Base-by-base conservation (phyloP, 2,888 invertebrate genomes). In the Cheiracanthium punctorium region DNA sequence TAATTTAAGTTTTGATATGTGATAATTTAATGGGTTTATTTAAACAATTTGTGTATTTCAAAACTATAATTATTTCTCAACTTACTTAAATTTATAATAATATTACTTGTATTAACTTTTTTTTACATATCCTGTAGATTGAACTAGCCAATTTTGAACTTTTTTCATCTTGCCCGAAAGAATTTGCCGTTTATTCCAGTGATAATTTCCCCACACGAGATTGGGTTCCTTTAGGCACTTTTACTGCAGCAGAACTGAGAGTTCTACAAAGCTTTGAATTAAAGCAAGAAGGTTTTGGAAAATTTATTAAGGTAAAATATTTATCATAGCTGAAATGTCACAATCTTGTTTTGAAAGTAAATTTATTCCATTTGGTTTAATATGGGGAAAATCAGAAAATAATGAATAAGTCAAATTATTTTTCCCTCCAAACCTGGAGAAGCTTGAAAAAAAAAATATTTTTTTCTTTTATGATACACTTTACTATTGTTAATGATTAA, bases 81-180 rank as follows among this genome's bases (percentile, higher is more conserved):
- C 48, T 48, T 48, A 48, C n/a, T n/a, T n/a, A 14, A 58, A 4
- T 58, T 4, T 24, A n/a, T n/a, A n/a, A n/a, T 4, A 7, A 20
- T 2, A 7, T 28, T 24, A 24, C 12, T 37, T 77, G 32, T 29
- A 67, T 69, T 14, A 43, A 32, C 52, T 12, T 52, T 0, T 69
- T 52, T n/a, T n/a, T n/a, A n/a, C n/a, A n/a, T 20, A 29, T 33
- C 52, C 73, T 72, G 8, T 89, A 92, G 92, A 95, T 99, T 88
- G 98, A 99, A 90, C 93, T 99, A 89, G 99, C 98, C 1, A 99
- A 99, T 92, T 97, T 97, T 91, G 99, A 99, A 92, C 93, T 99
- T 86, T 99, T 99, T 92, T 98, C 99, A 8, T 99, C 98, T 0
- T 96, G 96, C 32, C 98, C 98, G 17, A 96, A 96, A 92, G 96